These are phyloP conservation scores for Drosophila kurseongensis DNA, from an alignment of 1,140 invertebrate species.

Conservation along the genomic window DNA sequence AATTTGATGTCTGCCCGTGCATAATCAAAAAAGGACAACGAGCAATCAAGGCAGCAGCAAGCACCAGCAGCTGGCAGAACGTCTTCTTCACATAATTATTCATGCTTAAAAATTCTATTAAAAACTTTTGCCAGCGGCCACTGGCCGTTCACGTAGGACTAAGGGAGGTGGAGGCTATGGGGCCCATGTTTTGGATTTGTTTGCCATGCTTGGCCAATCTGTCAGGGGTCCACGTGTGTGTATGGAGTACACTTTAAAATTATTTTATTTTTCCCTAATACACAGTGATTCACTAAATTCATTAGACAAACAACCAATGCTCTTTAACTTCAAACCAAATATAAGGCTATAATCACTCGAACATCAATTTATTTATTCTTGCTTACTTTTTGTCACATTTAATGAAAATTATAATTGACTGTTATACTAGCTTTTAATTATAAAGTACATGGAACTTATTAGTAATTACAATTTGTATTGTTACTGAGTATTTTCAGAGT, in stretches of 20 bases:
- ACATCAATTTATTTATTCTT: no score
- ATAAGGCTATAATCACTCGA: no score
- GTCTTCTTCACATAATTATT: constrained; percentile 71
- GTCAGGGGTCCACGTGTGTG: constrained; percentile 34
- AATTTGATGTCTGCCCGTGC: constrained; percentile 64
- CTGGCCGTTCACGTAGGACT: constrained; percentile 11
- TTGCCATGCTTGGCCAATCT: constrained; percentile 55
- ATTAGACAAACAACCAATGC: no score
- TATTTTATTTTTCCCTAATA: no score
- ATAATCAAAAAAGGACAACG: constrained; percentile 50
- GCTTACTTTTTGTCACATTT: no score
- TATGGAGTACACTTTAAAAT: constrained; percentile 7
- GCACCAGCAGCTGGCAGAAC: constrained; percentile 32
- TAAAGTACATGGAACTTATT: no score
- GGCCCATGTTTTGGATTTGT: constrained; percentile 24
- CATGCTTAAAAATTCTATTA: constrained; percentile 77
- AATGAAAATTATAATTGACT: no score
- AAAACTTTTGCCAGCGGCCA: constrained; percentile 57
- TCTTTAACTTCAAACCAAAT: no score
- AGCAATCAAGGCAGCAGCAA: constrained; percentile 25
- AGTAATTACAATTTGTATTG: no score
- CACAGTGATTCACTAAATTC: no score
- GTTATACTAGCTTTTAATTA: no score
- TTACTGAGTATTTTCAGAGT: neutral
- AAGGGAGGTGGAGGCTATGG: neutral